phyloP scores from a whole-genome alignment of 2,888 invertebrate species.

The Sinodicranocentrus sp. region DNA sequence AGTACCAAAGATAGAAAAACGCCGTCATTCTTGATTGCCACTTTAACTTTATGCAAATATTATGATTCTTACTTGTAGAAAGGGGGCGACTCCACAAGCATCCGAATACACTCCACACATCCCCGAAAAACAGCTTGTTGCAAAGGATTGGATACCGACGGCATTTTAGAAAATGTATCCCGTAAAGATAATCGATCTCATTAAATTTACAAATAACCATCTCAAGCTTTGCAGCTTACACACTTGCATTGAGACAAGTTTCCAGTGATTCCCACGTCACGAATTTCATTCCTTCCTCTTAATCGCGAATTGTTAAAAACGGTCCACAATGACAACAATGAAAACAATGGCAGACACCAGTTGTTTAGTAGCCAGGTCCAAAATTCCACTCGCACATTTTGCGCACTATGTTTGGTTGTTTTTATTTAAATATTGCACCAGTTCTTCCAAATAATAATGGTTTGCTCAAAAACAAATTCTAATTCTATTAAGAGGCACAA shows the following conservation, averaged over 20 bases:
- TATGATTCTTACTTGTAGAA: constrained; percentile 76
- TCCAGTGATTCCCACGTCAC: constrained; percentile 30
- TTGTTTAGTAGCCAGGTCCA: background rate
- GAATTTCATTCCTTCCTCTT: background rate
- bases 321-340: constrained; percentile 15
- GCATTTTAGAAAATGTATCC: constrained; percentile 69
- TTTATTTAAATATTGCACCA: background rate
- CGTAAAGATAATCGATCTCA: no score
- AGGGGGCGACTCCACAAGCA: constrained; percentile 75
- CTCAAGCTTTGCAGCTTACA: background rate
- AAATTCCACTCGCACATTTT: background rate
- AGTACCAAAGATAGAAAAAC: no score
- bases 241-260: constrained; percentile 47
- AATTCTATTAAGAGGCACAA: background rate
- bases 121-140: constrained; percentile 75
- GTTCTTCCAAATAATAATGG: background rate
- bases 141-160: constrained; percentile 75
- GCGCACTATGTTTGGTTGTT: background rate
- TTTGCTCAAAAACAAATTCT: background rate
- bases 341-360: background rate
- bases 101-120: constrained; percentile 76
- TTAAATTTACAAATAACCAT: no score
- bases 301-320: background rate
- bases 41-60: no score
- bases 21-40: no score